Evolutionary conservation across 2,113 vertebrate genomes (phyloP).

Genomic region (Muscicapa adusta): DNA sequence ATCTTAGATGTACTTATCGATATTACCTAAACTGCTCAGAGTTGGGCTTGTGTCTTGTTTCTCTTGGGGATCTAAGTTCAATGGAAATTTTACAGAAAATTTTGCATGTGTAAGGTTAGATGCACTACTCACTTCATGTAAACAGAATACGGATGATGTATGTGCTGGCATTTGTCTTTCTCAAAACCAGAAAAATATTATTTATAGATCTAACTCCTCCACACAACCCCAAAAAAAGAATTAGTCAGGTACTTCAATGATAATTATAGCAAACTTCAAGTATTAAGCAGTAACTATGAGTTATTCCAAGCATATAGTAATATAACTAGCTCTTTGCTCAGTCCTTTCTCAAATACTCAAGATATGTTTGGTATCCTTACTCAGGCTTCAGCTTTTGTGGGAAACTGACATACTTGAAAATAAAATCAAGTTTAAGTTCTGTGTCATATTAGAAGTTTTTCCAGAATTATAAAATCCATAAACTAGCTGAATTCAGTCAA

Average conservation of each 20-base stretch:
- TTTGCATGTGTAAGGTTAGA: background rate
- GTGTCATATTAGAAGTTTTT: background rate
- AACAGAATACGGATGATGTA: background rate
- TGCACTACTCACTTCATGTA: background rate
- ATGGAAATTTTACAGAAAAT: background rate
- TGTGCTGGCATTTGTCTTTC: background rate
- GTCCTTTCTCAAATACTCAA: background rate
- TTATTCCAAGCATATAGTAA: background rate
- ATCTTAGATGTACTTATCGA: background rate
- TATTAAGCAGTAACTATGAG: background rate
- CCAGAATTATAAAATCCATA: background rate
- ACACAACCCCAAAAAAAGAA: background rate
- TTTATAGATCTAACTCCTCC: conserved; percentile 40
- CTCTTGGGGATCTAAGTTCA: background rate
- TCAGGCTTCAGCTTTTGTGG: background rate
- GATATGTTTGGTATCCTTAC: background rate
- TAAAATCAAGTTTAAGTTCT: background rate
- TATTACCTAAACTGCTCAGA: background rate
- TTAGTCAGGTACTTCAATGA: background rate
- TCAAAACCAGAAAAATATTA: conserved; percentile 12
- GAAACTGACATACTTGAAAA: background rate
- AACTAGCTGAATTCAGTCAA: background rate
- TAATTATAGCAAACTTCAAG: conserved; percentile 3
- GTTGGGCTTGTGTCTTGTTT: background rate
- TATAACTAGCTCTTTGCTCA: background rate